phyloP scores from a whole-genome alignment of 2,888 invertebrate species.

The Rhodophaea formosa region DNA sequence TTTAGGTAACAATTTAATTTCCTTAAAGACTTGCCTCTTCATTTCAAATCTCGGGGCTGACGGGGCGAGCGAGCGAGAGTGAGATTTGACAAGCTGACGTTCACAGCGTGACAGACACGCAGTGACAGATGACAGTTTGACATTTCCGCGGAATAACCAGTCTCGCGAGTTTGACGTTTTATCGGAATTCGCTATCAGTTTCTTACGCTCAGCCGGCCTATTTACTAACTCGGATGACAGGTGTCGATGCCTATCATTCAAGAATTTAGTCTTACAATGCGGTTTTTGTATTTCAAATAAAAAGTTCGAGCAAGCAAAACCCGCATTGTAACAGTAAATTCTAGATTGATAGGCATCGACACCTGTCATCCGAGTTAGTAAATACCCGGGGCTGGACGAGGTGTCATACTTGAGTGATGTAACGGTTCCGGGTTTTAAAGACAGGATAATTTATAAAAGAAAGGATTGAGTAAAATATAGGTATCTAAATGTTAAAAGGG shows the following conservation, averaged over 20 bases:
- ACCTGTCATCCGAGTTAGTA: no score
- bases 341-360: no score
- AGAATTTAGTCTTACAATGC: no score
- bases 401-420: neutral
- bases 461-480: neutral
- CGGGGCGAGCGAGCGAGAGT: slow-evolving; percentile 4
- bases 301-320: no score
- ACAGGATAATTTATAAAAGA: neutral
- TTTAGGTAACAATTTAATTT: no score
- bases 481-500: no score
- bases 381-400: no score
- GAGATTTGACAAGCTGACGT: slow-evolving; percentile 11
- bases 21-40: neutral
- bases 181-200: neutral
- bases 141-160: slow-evolving; percentile 4
- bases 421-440: neutral
- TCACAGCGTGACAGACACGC: slow-evolving; percentile 5
- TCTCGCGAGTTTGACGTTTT: neutral
- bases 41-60: slow-evolving; percentile 3
- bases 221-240: no score
- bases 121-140: slow-evolving; percentile 11
- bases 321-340: no score
- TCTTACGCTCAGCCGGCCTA: no score
- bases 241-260: no score
- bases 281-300: no score